Conservation (phyloP, 2,888 invertebrate species). For the Zaprionus bogoriensis region DNA sequence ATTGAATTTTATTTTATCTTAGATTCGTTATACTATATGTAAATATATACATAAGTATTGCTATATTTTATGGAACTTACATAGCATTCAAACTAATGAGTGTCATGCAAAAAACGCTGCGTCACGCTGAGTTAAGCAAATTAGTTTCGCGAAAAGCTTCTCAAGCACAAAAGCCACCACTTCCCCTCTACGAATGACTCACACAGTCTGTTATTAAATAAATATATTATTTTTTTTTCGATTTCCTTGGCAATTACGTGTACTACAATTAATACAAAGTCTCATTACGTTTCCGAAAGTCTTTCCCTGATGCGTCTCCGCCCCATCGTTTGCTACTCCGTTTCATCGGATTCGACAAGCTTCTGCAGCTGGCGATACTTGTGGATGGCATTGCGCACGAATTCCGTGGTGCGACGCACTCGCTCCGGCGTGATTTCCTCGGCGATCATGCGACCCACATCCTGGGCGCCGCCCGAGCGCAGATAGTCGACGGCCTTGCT, state of each 20-base stretch:
- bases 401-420: slow-evolving; percentile 84
- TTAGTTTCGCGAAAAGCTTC: background rate
- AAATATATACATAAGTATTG: too few relatives aligned
- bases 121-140: slow-evolving; percentile 4
- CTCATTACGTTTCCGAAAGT: slow-evolving; percentile 2
- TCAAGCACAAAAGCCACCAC: too few relatives aligned
- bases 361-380: slow-evolving; percentile 83
- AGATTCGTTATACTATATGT: too few relatives aligned
- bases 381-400: slow-evolving; percentile 85
- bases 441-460: slow-evolving; percentile 79
- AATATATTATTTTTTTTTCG: slow-evolving; percentile 35
- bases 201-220: slow-evolving; percentile 16
- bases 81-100: too few relatives aligned
- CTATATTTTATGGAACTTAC: too few relatives aligned
- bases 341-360: slow-evolving; percentile 28
- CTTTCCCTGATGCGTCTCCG: background rate
- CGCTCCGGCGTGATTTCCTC: slow-evolving; percentile 84
- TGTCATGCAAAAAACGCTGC: background rate
- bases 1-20: too few relatives aligned
- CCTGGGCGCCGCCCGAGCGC: slow-evolving; percentile 70
- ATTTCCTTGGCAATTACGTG: slow-evolving; percentile 34
- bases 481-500: slow-evolving; percentile 77
- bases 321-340: background rate
- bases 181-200: background rate
- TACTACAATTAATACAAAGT: slow-evolving; percentile 30